phyloP scores from a whole-genome alignment of 2,888 invertebrate genomes.

The Pheosia gnoma region DNA sequence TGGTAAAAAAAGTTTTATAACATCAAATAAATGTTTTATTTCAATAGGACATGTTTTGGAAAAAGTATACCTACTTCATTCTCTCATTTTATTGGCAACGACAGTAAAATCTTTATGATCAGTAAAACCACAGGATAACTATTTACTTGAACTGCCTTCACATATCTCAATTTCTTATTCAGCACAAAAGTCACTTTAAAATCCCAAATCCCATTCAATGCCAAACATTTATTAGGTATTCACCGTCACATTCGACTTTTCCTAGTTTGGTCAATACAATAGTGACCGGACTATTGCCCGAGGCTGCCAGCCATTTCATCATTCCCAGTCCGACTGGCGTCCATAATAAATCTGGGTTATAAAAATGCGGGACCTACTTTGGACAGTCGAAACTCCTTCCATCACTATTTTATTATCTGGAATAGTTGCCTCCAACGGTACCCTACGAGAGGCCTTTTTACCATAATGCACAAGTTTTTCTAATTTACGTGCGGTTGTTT shows the following conservation, averaged over 20 bases:
- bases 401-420: constrained; percentile 50
- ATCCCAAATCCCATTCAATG: not conserved
- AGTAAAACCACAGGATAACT: not conserved
- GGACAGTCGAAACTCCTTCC: constrained; percentile 43
- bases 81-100: no score
- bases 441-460: constrained; percentile 38
- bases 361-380: constrained; percentile 48
- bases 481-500: constrained; percentile 28
- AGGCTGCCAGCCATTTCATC: constrained; percentile 32
- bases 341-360: constrained; percentile 53
- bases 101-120: no score
- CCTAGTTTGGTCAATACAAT: constrained; percentile 4
- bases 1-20: no score
- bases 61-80: no score
- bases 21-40: no score
- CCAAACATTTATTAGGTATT: not conserved
- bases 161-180: not conserved
- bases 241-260: not conserved
- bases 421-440: constrained; percentile 31
- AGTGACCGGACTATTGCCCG: constrained; percentile 13
- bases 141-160: not conserved
- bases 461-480: constrained; percentile 38
- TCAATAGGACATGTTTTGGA: no score
- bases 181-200: not conserved
- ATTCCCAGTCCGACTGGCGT: constrained; percentile 48